Evolutionary conservation across 2,888 invertebrate species (phyloP).

Genomic region (Lepidocyrtoides sp.): DNA sequence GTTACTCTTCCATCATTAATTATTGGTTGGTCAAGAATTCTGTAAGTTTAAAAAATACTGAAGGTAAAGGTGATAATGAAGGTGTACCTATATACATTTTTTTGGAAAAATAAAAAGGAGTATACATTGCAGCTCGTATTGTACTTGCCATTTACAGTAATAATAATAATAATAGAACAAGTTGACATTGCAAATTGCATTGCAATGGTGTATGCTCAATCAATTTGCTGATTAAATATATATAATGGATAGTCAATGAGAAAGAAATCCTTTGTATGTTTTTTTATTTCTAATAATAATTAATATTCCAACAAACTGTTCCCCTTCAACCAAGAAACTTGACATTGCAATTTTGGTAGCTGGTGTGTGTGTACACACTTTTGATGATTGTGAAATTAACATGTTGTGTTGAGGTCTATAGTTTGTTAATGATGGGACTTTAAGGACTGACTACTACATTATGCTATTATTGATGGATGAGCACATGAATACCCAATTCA

Average conservation of each 20-base stretch:
- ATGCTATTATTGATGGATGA: background rate
- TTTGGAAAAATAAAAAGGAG: background rate
- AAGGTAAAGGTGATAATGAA: constrained; percentile 25
- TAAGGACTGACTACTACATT: background rate
- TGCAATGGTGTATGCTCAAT: background rate
- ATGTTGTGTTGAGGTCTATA: background rate
- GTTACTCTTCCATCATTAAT: too few species aligned
- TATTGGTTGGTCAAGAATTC: constrained; percentile 4
- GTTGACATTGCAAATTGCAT: constrained; percentile 5
- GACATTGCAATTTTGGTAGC: constrained; percentile 41
- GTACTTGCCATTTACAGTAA: background rate
- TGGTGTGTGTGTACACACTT: background rate
- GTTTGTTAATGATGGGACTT: background rate
- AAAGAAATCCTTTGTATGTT: background rate
- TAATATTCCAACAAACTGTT: constrained; percentile 9
- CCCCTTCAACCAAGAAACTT: constrained; percentile 19
- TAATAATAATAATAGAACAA: constrained; percentile 29
- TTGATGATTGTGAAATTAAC: constrained; percentile 19
- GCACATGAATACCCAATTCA: background rate
- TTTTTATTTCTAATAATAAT: background rate
- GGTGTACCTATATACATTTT: background rate
- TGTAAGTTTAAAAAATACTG: background rate
- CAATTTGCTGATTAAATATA: constrained; percentile 6
- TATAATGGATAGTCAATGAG: background rate
- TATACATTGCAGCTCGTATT: background rate